These are phyloP conservation scores for Callaeas wilsoni DNA, from an alignment of 2,113 vertebrate genomes.

Conservation along the genomic window DNA sequence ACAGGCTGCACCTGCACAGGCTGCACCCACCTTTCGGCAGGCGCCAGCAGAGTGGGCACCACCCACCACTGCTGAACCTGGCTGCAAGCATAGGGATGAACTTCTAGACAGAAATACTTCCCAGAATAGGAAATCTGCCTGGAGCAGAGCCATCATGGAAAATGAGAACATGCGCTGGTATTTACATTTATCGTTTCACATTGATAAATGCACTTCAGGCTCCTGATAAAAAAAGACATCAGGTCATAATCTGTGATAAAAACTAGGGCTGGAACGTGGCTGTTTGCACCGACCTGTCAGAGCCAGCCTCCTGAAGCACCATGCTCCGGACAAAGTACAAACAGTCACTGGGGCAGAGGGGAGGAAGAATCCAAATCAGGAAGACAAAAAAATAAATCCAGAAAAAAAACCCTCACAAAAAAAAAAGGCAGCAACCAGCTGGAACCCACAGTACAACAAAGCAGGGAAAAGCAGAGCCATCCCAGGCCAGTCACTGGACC, in stretches of 20 bases:
- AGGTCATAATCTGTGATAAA: background rate
- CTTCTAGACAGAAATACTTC: background rate
- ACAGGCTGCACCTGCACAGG: background rate
- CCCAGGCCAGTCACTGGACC: background rate
- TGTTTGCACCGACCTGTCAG: background rate
- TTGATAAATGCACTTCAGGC: background rate
- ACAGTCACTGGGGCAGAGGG: background rate
- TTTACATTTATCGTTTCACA: background rate
- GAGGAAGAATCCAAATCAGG: background rate
- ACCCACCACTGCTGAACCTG: accelerated
- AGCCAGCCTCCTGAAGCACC: background rate
- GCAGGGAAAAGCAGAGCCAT: background rate
- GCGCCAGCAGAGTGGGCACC: background rate
- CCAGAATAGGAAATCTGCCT: background rate
- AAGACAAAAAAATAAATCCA: background rate
- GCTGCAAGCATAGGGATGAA: background rate
- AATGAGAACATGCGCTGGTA: background rate
- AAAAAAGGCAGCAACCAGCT: background rate
- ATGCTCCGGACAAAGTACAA: background rate
- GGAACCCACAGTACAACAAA: background rate
- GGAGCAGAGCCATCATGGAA: background rate
- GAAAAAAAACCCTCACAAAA: background rate
- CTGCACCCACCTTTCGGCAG: background rate
- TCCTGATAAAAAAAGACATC: background rate
- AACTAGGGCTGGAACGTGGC: background rate